phyloP scores from a whole-genome alignment of 2,797 vertebrate genomes.

The Eleutherodactylus coqui region DNA sequence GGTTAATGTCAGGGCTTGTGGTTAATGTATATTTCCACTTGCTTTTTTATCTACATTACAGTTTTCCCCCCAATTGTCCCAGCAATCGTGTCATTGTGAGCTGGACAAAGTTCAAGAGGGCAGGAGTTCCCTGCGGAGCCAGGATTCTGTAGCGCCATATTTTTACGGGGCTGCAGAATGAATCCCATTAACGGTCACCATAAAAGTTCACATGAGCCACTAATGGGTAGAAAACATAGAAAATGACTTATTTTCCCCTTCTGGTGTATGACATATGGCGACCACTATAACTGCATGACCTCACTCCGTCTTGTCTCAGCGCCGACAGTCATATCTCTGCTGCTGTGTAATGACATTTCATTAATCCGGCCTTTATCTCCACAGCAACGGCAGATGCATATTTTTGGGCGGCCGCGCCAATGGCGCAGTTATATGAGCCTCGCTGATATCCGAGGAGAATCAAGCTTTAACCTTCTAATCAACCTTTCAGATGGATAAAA shows the following conservation, averaged over 20 bases:
- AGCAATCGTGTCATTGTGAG: no score
- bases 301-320: background rate
- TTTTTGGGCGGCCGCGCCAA: background rate
- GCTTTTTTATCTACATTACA: no score
- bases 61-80: no score
- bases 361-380: background rate
- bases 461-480: constrained; percentile 45
- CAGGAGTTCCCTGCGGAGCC: no score
- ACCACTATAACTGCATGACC: background rate
- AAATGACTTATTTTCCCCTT: background rate
- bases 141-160: no score
- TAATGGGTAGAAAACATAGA: no score
- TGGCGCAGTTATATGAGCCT: background rate
- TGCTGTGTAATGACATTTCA: background rate
- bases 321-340: background rate
- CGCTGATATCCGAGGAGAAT: background rate
- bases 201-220: no score
- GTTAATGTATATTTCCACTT: no score
- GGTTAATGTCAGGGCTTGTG: no score
- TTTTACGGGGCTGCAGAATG: no score
- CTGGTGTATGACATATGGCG: background rate
- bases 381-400: background rate
- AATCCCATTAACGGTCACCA: no score
- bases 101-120: no score
- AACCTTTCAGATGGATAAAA: constrained; percentile 44